Conservation (phyloP, 30 jellyfish, hydroid and myxozoan genomes). For the Turritopsis dohrnii region DNA sequence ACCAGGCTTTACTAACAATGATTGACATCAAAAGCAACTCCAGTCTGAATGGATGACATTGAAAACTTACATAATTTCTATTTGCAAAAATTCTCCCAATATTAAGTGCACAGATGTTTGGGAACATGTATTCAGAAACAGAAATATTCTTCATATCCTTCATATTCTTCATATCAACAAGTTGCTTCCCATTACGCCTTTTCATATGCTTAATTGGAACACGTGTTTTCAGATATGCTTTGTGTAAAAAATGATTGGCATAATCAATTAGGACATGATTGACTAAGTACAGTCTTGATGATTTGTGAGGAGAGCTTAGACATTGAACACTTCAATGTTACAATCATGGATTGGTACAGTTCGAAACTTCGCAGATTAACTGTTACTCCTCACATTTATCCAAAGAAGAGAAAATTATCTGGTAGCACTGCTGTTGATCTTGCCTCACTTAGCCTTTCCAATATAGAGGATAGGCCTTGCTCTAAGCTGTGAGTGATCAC, state of each 20-base stretch:
- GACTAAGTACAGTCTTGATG: not conserved
- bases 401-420: not conserved
- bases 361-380: not conserved
- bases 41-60: not conserved
- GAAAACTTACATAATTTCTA: conserved; percentile 13
- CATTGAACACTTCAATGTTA: conserved; percentile 9
- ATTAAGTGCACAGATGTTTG: not conserved
- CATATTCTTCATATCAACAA: conserved; percentile 6
- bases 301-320: conserved; percentile 19
- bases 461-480: no score
- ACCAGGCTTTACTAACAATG: no score
- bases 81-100: not conserved
- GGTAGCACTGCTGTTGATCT: not conserved
- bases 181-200: conserved; percentile 27
- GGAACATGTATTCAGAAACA: not conserved
- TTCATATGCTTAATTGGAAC: conserved; percentile 19
- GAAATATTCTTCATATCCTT: not conserved
- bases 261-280: conserved; percentile 17
- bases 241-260: conserved; percentile 19
- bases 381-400: not conserved
- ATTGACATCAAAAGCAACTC: not conserved
- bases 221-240: not conserved
- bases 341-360: not conserved
- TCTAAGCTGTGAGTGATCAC: no score
- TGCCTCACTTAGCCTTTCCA: not conserved